Evolutionary conservation across 2,888 invertebrate genomes (phyloP).

Genomic region (Panzeria rudis): DNA sequence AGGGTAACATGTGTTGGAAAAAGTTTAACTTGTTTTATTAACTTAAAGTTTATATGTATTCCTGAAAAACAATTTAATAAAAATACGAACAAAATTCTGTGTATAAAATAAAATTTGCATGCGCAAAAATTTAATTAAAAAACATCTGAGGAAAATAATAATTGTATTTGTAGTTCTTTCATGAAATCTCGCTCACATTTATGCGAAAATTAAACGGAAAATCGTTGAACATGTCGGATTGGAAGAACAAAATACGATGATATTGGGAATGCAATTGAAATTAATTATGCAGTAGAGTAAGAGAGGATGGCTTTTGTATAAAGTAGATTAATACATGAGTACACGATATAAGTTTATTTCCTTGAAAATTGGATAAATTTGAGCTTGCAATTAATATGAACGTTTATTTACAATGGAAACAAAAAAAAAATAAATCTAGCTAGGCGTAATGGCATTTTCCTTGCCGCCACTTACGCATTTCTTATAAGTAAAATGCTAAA

Average conservation of each 20-base stretch:
- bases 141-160: not conserved
- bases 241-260: not conserved
- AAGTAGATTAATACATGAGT: not conserved
- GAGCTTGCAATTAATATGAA: too few species aligned
- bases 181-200: not conserved
- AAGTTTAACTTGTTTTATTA: not conserved
- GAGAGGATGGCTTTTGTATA: not conserved
- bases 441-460: too few species aligned
- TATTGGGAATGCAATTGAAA: not conserved
- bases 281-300: not conserved
- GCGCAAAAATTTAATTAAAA: conserved; percentile 3
- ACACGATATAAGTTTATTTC: not conserved
- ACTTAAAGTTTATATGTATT: conserved; percentile 21
- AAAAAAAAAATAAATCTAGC: too few species aligned
- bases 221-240: not conserved
- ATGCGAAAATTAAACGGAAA: not conserved
- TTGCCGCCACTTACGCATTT: too few species aligned
- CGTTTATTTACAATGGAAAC: too few species aligned
- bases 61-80: not conserved
- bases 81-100: not conserved
- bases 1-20: not conserved
- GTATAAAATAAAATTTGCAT: not conserved
- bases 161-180: not conserved
- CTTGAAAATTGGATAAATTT: too few species aligned
- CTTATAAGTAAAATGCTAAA: too few species aligned